Base-by-base conservation (phyloP, 2,888 invertebrate genomes). In the Lithophane leautieri region DNA sequence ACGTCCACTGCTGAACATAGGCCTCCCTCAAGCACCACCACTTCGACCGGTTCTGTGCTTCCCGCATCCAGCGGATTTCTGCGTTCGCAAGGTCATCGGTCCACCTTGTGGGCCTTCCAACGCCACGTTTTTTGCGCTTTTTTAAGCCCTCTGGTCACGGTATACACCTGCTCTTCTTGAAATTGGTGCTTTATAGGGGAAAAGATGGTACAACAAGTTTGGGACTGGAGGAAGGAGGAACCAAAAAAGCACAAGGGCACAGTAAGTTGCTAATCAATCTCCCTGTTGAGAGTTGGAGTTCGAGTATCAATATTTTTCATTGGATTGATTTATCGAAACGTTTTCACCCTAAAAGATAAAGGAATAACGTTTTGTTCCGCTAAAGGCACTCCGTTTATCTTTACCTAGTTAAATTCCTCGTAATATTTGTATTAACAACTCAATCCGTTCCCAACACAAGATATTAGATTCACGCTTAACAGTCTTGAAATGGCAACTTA, bases 401-500 rank as follows among this genome's bases (percentile, higher is more conserved):
- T 42, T 34, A 47, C 12, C 16, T 42, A 28, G 12, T 56, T 56
- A 50, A 16, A 50, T 7, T 25, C 61, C 16, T 67, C 42, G 34
- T 50, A 75, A 76, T 52, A 70, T 60, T 70, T 77, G 22, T 62
- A 79, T 56, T 58, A 66, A 68, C 71, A 76, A 73, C 70, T 80
- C 60, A 69, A 76, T 69, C 56, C 77, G 14, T 70, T 54, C 28
- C 40, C 67, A 47, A 60, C 40, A 40, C 60, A 76, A 78, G 76
- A 22, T 40, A 42, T 62, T 16, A 60, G 75, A 80, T 79, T 87
- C 85, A 76, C 87, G 85, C 90, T 90, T 88, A 72, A 72, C 85
- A 77, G 56, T 78, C 76, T 70, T 76, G 73, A 79, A 86, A 85
- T 80, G 70, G 67, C 79, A 79, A 77, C 81, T 79, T 78, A 86